Conservation (phyloP, 2,888 invertebrate genomes). For the Amphipyra tragopoginis region DNA sequence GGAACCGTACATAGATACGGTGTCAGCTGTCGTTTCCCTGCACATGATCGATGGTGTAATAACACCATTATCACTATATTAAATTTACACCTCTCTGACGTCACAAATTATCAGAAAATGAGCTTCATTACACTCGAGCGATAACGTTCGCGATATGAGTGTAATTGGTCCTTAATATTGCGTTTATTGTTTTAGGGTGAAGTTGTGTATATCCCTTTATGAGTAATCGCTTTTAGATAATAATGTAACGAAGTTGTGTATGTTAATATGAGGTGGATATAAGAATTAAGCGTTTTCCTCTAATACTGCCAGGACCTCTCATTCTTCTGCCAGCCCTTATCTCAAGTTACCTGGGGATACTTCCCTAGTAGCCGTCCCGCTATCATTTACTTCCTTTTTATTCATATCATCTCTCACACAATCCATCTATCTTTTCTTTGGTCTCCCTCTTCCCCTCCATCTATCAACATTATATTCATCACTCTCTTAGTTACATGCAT, state of each 20-base stretch:
- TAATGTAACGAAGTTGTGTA: slow-evolving; percentile 30
- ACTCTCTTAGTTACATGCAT: too few relatives aligned
- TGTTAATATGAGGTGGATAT: too few relatives aligned
- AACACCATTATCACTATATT: slow-evolving; percentile 54
- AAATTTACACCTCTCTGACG: slow-evolving; percentile 52
- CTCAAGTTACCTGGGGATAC: too few relatives aligned
- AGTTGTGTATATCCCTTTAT: slow-evolving; percentile 23
- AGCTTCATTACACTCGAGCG: slow-evolving; percentile 54
- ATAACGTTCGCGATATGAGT: slow-evolving; percentile 51
- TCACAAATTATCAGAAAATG: slow-evolving; percentile 62
- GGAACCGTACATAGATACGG: slow-evolving; percentile 19
- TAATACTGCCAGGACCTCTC: too few relatives aligned
- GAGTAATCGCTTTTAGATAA: slow-evolving; percentile 35
- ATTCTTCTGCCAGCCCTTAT: too few relatives aligned
- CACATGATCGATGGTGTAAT: slow-evolving; percentile 57
- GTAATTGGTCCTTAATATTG: slow-evolving; percentile 52
- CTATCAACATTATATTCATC: too few relatives aligned
- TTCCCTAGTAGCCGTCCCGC: too few relatives aligned
- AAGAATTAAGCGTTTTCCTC: too few relatives aligned
- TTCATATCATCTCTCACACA: too few relatives aligned
- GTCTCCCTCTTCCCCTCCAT: too few relatives aligned
- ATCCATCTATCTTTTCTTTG: too few relatives aligned
- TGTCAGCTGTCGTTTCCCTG: slow-evolving; percentile 55
- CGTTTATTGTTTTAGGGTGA: slow-evolving; percentile 52
- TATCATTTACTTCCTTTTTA: too few relatives aligned